These are phyloP conservation scores for Aldabrachelys gigantea DNA, from an alignment of 2,113 vertebrate genomes.

Conservation along the genomic window DNA sequence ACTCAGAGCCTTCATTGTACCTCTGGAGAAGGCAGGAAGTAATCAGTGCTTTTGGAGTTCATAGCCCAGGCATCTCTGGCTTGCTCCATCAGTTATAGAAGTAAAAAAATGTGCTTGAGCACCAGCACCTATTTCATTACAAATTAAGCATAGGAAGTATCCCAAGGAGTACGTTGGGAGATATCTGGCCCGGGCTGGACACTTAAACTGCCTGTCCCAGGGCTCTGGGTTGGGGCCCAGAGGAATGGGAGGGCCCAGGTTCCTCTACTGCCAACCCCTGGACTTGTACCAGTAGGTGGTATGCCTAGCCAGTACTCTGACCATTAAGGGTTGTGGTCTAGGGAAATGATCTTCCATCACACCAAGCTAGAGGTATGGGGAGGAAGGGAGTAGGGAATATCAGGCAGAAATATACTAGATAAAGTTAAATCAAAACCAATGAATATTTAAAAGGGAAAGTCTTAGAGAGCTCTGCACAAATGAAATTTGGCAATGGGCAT, in stretches of 20 bases:
- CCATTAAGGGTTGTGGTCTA: background rate
- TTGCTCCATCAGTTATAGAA: too few species aligned
- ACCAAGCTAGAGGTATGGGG: background rate
- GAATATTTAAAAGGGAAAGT: background rate
- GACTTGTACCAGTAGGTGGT: background rate
- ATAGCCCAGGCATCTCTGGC: too few species aligned
- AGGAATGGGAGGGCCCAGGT: background rate
- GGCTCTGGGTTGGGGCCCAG: background rate
- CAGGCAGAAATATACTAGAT: background rate
- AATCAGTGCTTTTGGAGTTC: too few species aligned
- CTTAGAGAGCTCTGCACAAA: slow-evolving; percentile 20
- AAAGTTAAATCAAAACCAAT: background rate
- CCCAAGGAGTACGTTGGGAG: background rate
- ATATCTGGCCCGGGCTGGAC: background rate
- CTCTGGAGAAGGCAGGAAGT: background rate
- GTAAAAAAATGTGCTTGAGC: too few species aligned
- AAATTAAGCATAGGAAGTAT: background rate
- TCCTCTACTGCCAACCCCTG: background rate
- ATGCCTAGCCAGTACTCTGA: background rate
- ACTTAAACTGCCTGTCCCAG: background rate
- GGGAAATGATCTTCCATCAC: background rate
- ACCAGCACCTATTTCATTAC: too few species aligned
- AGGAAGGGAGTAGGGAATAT: slow-evolving; percentile 1
- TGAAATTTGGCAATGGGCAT: slow-evolving; percentile 51
- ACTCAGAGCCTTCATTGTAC: background rate